Evolutionary conservation across 2,797 vertebrate species (phyloP).

Genomic region (Chromis chromis): DNA sequence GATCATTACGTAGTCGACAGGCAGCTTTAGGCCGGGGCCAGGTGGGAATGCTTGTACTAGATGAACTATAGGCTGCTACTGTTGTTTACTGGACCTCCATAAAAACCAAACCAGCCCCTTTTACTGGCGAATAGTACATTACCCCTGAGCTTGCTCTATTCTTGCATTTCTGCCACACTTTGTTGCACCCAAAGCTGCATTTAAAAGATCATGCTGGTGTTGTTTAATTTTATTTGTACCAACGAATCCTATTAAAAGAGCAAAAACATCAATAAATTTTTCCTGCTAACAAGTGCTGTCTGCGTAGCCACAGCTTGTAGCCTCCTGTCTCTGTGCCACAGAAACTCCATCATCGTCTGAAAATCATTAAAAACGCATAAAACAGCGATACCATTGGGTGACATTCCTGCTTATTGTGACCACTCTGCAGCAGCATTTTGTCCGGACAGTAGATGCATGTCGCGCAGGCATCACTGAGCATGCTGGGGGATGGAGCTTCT

Average conservation of each 20-base stretch:
- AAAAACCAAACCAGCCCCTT: constrained; percentile 51
- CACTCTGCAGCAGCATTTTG: constrained; percentile 24
- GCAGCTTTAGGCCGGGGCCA: constrained; percentile 76
- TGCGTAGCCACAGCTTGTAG: constrained; percentile 32
- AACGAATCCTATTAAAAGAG: constrained; percentile 34
- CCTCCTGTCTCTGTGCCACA: constrained; percentile 37
- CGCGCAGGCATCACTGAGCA: constrained; percentile 19
- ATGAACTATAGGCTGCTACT: constrained; percentile 72
- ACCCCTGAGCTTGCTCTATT: constrained; percentile 30
- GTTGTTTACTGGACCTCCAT: constrained; percentile 66
- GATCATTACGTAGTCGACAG: constrained; percentile 84
- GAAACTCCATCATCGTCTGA: constrained; percentile 33
- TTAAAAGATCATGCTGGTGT: constrained; percentile 19
- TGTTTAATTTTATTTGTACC: constrained; percentile 28
- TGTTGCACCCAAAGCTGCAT: constrained; percentile 40
- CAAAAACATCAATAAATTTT: constrained; percentile 41
- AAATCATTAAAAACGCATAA: constrained; percentile 58
- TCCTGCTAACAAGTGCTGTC: constrained; percentile 52
- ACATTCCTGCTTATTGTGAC: constrained; percentile 38
- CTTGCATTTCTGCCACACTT: constrained; percentile 31
- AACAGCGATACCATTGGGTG: constrained; percentile 27
- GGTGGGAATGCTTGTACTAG: constrained; percentile 70
- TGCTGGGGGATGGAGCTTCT: constrained; percentile 10
- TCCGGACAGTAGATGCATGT: constrained; percentile 33
- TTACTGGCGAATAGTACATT: constrained; percentile 45